phyloP scores from a whole-genome alignment of 2,888 invertebrate species.

The Gymnosoma rotundatum region DNA sequence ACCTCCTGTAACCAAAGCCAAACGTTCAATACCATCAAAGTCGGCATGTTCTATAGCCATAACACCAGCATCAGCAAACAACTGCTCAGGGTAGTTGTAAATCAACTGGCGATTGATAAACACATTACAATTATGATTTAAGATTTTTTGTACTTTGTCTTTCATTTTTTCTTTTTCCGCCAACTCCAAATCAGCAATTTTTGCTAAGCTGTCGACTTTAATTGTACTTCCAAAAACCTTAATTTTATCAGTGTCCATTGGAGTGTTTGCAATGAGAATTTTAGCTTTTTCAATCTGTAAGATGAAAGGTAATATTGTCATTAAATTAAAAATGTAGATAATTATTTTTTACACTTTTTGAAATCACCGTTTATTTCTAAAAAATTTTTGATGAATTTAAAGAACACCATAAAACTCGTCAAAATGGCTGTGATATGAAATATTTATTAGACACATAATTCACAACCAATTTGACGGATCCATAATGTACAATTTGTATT shows the following conservation, averaged over 20 bases:
- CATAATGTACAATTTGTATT: slow-evolving; percentile 71
- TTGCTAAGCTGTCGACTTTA: slow-evolving; percentile 94
- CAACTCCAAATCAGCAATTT: slow-evolving; percentile 98
- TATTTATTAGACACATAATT: slow-evolving; percentile 76
- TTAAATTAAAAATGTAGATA: too few species aligned
- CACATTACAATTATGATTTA: slow-evolving; percentile 97
- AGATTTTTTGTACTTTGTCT: slow-evolving; percentile 98
- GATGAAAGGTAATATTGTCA: not conserved
- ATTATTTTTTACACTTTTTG: too few species aligned
- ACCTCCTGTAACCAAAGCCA: slow-evolving; percentile 98
- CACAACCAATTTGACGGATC: slow-evolving; percentile 83
- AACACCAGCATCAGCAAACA: slow-evolving; percentile 98
- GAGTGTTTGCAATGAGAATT: slow-evolving; percentile 99
- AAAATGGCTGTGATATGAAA: slow-evolving; percentile 82
- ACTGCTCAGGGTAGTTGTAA: slow-evolving; percentile 99
- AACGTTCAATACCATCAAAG: slow-evolving; percentile 98
- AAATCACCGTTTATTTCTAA: not conserved
- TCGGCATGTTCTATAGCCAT: slow-evolving; percentile 99
- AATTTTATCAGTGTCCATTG: slow-evolving; percentile 99
- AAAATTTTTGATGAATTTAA: slow-evolving; percentile 49
- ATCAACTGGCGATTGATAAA: slow-evolving; percentile 99
- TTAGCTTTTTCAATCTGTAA: slow-evolving; percentile 93
- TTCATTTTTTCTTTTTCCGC: slow-evolving; percentile 99
- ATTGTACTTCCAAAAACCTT: slow-evolving; percentile 99
- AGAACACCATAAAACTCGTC: slow-evolving; percentile 80